Base-by-base conservation (phyloP, 2,797 vertebrate genomes). In the Leptoclinus maculatus region DNA sequence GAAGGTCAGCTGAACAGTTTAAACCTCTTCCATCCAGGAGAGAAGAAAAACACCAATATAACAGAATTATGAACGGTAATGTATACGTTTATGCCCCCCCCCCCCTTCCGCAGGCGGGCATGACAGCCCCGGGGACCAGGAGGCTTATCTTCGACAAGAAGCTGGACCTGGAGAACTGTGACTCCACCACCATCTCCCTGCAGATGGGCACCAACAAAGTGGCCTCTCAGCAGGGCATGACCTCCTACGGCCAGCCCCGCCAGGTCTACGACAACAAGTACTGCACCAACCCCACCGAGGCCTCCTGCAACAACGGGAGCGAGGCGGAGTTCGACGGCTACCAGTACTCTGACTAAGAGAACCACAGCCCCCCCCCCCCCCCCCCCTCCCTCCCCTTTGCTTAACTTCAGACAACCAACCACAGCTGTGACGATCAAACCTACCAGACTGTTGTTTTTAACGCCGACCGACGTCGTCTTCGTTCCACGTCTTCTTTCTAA, bases 181-280 rank as follows among this genome's bases (percentile, higher is more conserved):
- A 99, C 91, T 96, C 91, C 2, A 84, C 91, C 87, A 97, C 94
- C 36, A 96, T 99, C 82, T 97, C 97, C 1, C 95, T 99, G 91
- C 98, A 99, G 94, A 99, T 99, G 97, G 98, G 98, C 79, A 97
- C 96, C 89, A 99, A 98, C 92, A 98, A 97, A 90, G 96, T 97
- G 69, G 97, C 98, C 0, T 98, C 97, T 0, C 97, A 98, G 93
- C 93, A 94, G 74, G 97, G 97, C 86, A 98, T 98, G 97, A 98
- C 97, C 0, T 95, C 96, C 47, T 98, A 99, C 5, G 98, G 97
- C 72, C 96, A 97, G 23, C 96, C 96, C 0, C 97, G 98, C 53
- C 97, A 98, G 92, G 97, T 98, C 67, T 98, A 94, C 0, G 97
- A 99, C 93, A 96, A 95, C 93, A 98, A 98, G 76, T 99, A 98